Conservation (phyloP, 2,113 vertebrate genomes). For the Oreotrochilus melanogaster region DNA sequence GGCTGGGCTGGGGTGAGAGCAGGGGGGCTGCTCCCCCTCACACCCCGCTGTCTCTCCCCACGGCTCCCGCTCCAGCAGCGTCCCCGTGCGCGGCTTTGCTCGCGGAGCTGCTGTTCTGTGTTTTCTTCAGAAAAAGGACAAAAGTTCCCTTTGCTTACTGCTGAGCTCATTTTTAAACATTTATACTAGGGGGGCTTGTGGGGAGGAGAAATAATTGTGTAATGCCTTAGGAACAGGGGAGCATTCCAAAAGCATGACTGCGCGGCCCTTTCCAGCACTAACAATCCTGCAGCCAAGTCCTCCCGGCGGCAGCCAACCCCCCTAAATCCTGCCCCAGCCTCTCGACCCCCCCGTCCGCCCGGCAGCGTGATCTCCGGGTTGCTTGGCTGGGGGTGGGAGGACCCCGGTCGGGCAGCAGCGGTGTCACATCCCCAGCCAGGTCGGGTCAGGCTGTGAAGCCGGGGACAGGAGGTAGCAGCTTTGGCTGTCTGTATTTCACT, state of each 20-base stretch:
- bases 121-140: slow-evolving; percentile 33
- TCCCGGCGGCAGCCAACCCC: not conserved
- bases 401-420: not conserved
- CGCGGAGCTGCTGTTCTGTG: rapidly evolving
- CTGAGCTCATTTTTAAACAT: slow-evolving; percentile 51
- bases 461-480: rapidly evolving
- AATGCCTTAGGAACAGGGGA: slow-evolving; percentile 51
- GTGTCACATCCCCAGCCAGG: not conserved
- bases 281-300: not conserved
- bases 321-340: not conserved
- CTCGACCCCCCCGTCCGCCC: rapidly evolving
- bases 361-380: rapidly evolving
- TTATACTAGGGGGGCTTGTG: slow-evolving; percentile 20
- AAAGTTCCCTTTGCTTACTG: not conserved
- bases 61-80: rapidly evolving
- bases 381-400: not conserved
- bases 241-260: slow-evolving; percentile 72
- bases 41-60: not conserved
- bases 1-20: not conserved
- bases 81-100: not conserved
- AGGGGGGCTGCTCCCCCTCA: not conserved
- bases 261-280: slow-evolving; percentile 6
- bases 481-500: not conserved
- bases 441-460: rapidly evolving
- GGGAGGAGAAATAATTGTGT: slow-evolving; percentile 4